Conservation (phyloP, 2,888 invertebrate genomes). For the Cheilosia grossa region DNA sequence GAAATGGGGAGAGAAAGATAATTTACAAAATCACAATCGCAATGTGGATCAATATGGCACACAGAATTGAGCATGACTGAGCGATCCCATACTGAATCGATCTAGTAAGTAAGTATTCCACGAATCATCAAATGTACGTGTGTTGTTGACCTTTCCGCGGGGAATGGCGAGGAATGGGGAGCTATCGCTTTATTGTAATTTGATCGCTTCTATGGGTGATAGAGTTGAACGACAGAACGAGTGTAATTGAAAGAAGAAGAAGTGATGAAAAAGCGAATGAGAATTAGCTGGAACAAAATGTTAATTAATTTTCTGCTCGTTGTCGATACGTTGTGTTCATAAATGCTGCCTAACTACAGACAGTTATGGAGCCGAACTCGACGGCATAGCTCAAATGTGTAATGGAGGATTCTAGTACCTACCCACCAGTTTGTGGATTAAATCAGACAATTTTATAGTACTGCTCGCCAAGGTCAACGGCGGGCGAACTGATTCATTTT, state of each 20-base stretch:
- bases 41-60: constrained; percentile 31
- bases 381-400: neutral
- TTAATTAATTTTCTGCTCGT: constrained; percentile 59
- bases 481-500: neutral
- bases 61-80: neutral
- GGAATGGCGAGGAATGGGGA: neutral
- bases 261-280: constrained; percentile 21
- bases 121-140: constrained; percentile 33
- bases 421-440: neutral
- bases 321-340: constrained; percentile 4
- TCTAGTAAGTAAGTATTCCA: constrained; percentile 11
- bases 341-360: neutral
- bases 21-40: constrained; percentile 26
- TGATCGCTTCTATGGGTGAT: constrained; percentile 40
- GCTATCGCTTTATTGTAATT: constrained; percentile 50
- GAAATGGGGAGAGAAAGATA: neutral
- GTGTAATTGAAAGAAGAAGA: constrained; percentile 34
- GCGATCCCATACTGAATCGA: neutral
- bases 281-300: constrained; percentile 35
- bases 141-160: constrained; percentile 51
- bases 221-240: constrained; percentile 19
- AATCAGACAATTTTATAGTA: neutral
- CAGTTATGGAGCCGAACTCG: neutral
- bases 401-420: neutral
- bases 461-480: constrained; percentile 5